A percentile compares a stretch with the other conserved stretches of the same genome.
These are phyloP conservation scores for Bombus vancouverensis DNA, from an alignment of 1,140 invertebrate genomes.

Conservation along the genomic window DNA sequence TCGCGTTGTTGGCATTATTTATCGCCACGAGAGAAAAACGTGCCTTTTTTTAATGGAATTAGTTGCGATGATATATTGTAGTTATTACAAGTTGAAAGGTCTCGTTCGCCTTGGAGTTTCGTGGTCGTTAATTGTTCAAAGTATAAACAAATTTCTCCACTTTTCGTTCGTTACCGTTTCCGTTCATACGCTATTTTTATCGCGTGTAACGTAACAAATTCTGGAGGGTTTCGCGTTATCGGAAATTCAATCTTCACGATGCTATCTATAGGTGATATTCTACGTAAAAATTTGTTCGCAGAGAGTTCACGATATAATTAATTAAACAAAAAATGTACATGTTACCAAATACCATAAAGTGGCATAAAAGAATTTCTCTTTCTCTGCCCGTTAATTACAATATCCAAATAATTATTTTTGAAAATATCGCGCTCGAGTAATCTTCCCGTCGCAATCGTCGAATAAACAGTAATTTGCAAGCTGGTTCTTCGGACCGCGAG, in stretches of 20 bases:
- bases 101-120: background rate
- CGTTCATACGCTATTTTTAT: background rate
- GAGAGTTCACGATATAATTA: no score
- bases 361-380: background rate
- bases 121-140: background rate
- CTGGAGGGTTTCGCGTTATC: no score
- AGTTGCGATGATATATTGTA: background rate
- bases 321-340: no score
- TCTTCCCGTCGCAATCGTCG: background rate
- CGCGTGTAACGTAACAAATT: background rate
- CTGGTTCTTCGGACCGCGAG: background rate
- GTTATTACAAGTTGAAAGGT: background rate
- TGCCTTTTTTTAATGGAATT: background rate
- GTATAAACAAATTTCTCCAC: background rate
- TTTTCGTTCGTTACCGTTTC: background rate
- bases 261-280: no score
- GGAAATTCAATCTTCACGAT: background rate
- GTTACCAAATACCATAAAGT: background rate
- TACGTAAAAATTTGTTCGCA: no score
- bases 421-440: background rate
- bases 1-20: background rate
- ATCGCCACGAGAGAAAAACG: background rate
- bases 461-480: constrained; percentile 30
- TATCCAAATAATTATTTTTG: background rate
- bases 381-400: background rate